Percentiles rank a stretch among this genome's conserved stretches.
phyloP scores from a whole-genome alignment of 1,140 invertebrate species.

The Pseudomyrmex gracilis region DNA sequence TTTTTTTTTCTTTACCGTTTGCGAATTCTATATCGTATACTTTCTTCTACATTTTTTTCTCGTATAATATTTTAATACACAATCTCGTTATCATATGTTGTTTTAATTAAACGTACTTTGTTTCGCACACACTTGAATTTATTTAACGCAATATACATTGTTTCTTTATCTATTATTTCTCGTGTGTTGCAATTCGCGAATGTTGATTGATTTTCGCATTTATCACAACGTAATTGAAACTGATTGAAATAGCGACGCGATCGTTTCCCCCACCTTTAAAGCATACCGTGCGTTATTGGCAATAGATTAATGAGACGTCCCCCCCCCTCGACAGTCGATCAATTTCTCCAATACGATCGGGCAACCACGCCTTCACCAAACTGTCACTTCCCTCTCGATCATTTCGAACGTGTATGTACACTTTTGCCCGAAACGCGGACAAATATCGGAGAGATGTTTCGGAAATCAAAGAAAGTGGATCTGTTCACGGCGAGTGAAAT shows the following conservation, averaged over 20 bases:
- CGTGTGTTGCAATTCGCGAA: neutral
- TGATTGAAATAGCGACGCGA: slow-evolving; percentile 39
- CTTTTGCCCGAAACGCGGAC: slow-evolving; percentile 31
- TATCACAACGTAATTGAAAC: slow-evolving; percentile 44
- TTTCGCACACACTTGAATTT: too few relatives aligned
- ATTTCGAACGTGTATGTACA: slow-evolving; percentile 51
- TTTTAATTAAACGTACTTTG: too few relatives aligned
- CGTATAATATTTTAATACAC: too few relatives aligned
- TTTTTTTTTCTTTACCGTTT: neutral
- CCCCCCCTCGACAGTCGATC: slow-evolving; percentile 52
- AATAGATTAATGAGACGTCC: slow-evolving; percentile 60
- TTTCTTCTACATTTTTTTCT: too few relatives aligned
- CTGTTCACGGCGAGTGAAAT: slow-evolving; percentile 49
- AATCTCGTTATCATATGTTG: too few relatives aligned
- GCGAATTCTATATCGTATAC: neutral
- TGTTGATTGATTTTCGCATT: slow-evolving; percentile 35
- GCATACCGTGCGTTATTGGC: slow-evolving; percentile 40
- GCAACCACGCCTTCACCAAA: slow-evolving; percentile 9
- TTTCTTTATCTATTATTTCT: too few relatives aligned
- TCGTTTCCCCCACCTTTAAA: slow-evolving; percentile 39
- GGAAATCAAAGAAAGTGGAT: slow-evolving; percentile 67
- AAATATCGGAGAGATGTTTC: slow-evolving; percentile 63
- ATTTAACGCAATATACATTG: too few relatives aligned
- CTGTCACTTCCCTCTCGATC: slow-evolving; percentile 36
- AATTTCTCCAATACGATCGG: slow-evolving; percentile 47